Evolutionary conservation across 2,113 vertebrate species (phyloP), one percentile per base, ranked within the genome.

Genomic region (Tympanuchus pallidicinctus): DNA sequence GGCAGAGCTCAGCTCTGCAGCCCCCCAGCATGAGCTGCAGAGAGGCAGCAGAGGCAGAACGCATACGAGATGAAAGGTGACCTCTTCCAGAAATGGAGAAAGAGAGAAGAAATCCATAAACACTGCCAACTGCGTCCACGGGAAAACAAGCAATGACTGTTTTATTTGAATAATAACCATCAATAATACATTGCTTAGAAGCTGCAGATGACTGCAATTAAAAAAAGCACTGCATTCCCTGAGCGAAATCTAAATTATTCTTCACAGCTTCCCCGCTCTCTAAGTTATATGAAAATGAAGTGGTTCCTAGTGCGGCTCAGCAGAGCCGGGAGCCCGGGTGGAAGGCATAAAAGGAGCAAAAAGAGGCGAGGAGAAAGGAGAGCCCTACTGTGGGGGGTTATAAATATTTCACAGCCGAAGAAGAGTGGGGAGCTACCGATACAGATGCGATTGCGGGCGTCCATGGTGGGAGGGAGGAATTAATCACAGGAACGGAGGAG

Each of bases 191-290:
- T 97, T 60, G 88, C 96, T 10, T 5, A 95, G 94, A 88, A 97
- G 92, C 95, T 21, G 90, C 91, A 86, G 97, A 97, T 97, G 97
- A 97, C 89, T 67, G 95, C 97, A 97, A 97, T 98, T 98, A 97
- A 97, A 97, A 93, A 97, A 97, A 95, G 95, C 97, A 85, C 94
- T 90, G 81, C 91, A 28, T 90, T 98, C 95, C 96, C 95, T 71
- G 83, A 96, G 91, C 94, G 81, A 95, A 95, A 92, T 45, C 38
- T 43, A 92, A 97, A 97, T 94, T 82, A 95, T 97, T 97, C 95
- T 96, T 97, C 96, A 56, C 95, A 96, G 96, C 61, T 89, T 94
- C 95, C 83, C 84, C 3, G 2, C 96, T 93, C 70, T 13, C 96
- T 54, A 82, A 73, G 94, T 81, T 93, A 32, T 89, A 91, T 96